Evolutionary conservation across 2,113 vertebrate genomes (phyloP), one percentile per base, ranked within the genome.

Genomic region (Tonatia bakeri): DNA sequence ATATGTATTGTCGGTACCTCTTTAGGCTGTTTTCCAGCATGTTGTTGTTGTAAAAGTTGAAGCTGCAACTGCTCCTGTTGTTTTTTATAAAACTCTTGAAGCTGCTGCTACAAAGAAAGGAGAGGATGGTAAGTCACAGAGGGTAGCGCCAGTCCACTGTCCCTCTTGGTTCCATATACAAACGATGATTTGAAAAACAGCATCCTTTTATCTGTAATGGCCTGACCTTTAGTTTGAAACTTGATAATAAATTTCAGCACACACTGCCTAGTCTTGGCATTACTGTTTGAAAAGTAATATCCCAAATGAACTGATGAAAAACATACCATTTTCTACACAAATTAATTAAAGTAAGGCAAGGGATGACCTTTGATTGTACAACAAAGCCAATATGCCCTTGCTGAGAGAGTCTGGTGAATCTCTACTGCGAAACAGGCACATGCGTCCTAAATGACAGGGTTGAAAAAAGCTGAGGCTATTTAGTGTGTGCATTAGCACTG

Each of bases 51-150:
- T 97, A 99, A 98, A 98, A 99, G 99, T 98, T 99, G 99, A 98
- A 99, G 99, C 98, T 99, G 99, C 98, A 99, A 99, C 98, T 99
- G 99, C 99, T 99, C 99, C 98, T 99, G 99, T 98, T 99, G 99
- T 99, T 99, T 99, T 98, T 99, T 99, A 98, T 99, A 99, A 98
- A 99, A 99, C 98, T 99, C 99, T 99, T 99, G 99, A 98, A 99
- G 99, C 98, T 99, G 99, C 99, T 99, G 99, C 99, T 99, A 98
- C 98, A 99, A 98, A 98, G 95, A 97, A 98, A 98, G 98, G 97
- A 98, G 92, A 97, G 97, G 97, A 97, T 19, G 88, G 98, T 99
- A 97, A 98, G 98, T 95, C 94, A 98, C 97, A 94, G 97, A 97
- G 96, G 97, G 94, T 56, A 98, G 96, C 1, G 95, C 97, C 97